These are phyloP conservation scores for Lepilemur septentrionalis DNA, from an alignment of 2,797 vertebrate genomes.

Conservation along the genomic window DNA sequence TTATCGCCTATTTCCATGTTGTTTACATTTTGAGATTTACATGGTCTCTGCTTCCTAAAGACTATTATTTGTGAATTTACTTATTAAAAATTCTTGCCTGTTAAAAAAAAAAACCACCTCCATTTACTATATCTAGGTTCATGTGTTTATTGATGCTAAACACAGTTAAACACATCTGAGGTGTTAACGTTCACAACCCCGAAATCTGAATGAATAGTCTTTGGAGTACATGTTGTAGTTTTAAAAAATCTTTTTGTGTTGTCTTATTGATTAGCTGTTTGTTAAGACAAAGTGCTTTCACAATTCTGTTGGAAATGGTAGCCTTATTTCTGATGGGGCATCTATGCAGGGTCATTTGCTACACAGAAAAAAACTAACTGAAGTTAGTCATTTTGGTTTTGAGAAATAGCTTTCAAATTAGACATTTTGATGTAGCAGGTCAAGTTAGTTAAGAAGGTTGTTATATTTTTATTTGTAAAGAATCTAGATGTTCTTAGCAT, in stretches of 20 bases:
- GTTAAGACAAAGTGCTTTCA: neutral
- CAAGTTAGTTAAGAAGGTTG: neutral
- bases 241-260: neutral
- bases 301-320: neutral
- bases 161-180: neutral
- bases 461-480: neutral
- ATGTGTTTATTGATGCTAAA: neutral
- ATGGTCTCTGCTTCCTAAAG: neutral
- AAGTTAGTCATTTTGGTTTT: neutral
- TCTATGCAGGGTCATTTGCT: neutral
- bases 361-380: neutral
- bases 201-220: neutral
- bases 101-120: neutral
- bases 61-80: neutral
- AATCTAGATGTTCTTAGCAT: neutral
- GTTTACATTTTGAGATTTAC: conserved; percentile 19
- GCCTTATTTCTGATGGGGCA: neutral
- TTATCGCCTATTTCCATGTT: neutral
- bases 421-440: neutral
- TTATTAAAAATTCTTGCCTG: neutral
- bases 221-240: neutral
- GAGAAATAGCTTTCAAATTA: neutral
- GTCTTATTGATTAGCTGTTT: neutral
- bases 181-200: neutral
- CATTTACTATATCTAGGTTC: neutral